phyloP scores from a whole-genome alignment of 1,140 invertebrate species.

The Drosophila persimilis region DNA sequence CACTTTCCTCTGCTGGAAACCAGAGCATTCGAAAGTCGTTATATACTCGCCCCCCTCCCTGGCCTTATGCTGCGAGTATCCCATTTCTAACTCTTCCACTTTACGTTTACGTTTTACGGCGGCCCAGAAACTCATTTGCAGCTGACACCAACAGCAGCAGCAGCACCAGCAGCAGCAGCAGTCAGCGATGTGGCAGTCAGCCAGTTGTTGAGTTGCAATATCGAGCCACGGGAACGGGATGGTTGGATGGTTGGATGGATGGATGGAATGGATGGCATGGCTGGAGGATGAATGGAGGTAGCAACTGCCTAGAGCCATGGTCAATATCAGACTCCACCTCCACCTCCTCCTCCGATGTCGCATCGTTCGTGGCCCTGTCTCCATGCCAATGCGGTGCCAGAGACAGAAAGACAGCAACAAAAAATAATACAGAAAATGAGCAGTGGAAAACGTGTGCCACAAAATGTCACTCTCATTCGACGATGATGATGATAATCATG shows the following conservation, averaged over 20 bases:
- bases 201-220: slow-evolving; percentile 27
- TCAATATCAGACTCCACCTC: slow-evolving; percentile 31
- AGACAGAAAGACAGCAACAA: slow-evolving; percentile 4
- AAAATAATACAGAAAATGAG: slow-evolving; percentile 22
- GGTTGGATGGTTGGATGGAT: neutral
- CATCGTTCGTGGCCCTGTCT: neutral
- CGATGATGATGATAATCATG: slow-evolving; percentile 20
- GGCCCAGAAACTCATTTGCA: slow-evolving; percentile 70
- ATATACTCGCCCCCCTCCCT: no score
- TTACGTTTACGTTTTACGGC: slow-evolving; percentile 8
- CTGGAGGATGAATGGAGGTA: slow-evolving; percentile 9
- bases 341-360: slow-evolving; percentile 1
- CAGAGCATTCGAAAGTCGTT: slow-evolving; percentile 27
- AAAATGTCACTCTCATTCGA: slow-evolving; percentile 73
- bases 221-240: slow-evolving; percentile 8
- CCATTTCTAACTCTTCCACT: slow-evolving; percentile 28
- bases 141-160: slow-evolving; percentile 55
- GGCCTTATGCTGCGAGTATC: no score
- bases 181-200: slow-evolving; percentile 23
- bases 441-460: slow-evolving; percentile 61
- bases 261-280: neutral
- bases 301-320: slow-evolving; percentile 23
- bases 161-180: no score
- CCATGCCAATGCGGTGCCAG: neutral
- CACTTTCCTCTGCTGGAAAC: no score